Conservation (phyloP, 1,140 invertebrate species). For the Goniozus legneri region DNA sequence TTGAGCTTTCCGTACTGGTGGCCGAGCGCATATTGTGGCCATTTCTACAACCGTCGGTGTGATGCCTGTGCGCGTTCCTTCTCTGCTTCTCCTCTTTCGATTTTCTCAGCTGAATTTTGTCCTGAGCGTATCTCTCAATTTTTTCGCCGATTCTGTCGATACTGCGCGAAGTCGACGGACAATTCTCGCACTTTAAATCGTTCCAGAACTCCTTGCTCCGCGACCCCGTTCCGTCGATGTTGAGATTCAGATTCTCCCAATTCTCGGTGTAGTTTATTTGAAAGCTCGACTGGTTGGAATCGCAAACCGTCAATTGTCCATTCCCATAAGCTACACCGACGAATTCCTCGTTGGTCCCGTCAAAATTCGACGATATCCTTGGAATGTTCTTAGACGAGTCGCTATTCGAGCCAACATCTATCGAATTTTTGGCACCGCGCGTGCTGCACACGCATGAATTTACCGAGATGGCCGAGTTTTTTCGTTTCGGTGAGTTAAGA, state of each 20-base stretch:
- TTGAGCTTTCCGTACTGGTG: conserved; percentile 46
- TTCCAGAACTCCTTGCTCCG: conserved; percentile 44
- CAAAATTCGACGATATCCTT: conserved; percentile 40
- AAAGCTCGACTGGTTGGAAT: conserved; percentile 42
- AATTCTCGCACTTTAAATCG: conserved; percentile 47
- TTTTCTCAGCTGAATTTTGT: conserved; percentile 26
- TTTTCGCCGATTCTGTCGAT: conserved; percentile 39
- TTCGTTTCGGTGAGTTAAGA: conserved; percentile 37
- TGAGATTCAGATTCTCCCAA: conserved; percentile 50
- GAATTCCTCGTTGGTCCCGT: conserved; percentile 47
- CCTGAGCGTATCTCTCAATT: conserved; percentile 30
- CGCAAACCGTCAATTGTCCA: conserved; percentile 45
- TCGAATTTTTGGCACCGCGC: conserved; percentile 12
- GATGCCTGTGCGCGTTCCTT: conserved; percentile 24
- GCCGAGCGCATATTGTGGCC: conserved; percentile 7
- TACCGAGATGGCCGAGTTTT: conserved; percentile 33
- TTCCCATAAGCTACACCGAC: conserved; percentile 47
- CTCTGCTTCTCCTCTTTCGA: conserved; percentile 33
- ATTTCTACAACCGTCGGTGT: neutral
- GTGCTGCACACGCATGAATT: conserved; percentile 39
- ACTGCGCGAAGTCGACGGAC: conserved; percentile 40
- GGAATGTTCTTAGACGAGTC: conserved; percentile 27
- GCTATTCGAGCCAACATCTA: conserved; percentile 14
- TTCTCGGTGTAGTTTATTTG: conserved; percentile 52
- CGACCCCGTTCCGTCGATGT: conserved; percentile 39